Percentiles rank a stretch among this genome's conserved stretches.
phyloP scores from a whole-genome alignment of 2,888 invertebrate species.

The Sipha maydis region DNA sequence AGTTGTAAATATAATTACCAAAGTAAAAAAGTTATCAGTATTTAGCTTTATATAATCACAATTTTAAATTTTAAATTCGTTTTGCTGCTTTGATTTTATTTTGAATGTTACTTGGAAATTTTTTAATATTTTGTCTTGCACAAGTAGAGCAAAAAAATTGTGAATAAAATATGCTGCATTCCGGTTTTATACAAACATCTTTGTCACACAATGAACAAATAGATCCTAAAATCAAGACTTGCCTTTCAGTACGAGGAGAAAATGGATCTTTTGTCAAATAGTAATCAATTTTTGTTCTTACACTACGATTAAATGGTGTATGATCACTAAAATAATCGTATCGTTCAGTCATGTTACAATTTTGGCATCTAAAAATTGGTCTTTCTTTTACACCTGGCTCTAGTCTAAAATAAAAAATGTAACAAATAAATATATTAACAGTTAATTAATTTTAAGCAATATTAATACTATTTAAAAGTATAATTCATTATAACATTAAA shows the following conservation, averaged over 20 bases:
- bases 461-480: not conserved
- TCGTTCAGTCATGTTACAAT: constrained; percentile 59
- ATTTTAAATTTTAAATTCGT: constrained; percentile 15
- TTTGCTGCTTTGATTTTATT: constrained; percentile 57
- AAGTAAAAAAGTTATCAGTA: no score
- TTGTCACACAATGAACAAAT: constrained; percentile 78
- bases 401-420: constrained; percentile 10
- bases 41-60: not conserved
- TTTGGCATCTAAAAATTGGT: constrained; percentile 57
- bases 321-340: constrained; percentile 60
- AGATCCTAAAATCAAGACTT: constrained; percentile 80
- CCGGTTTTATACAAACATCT: constrained; percentile 77
- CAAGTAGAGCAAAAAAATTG: constrained; percentile 80
- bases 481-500: no score
- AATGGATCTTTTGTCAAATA: constrained; percentile 90
- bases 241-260: constrained; percentile 77
- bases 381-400: constrained; percentile 27
- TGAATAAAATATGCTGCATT: constrained; percentile 83
- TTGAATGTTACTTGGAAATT: constrained; percentile 77
- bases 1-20: no score
- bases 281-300: constrained; percentile 72
- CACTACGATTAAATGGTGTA: constrained; percentile 57
- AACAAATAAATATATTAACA: not conserved
- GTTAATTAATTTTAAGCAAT: not conserved
- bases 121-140: constrained; percentile 71